Base-by-base conservation (phyloP, 2,797 vertebrate genomes). In the Rhinatrema bivittatum region DNA sequence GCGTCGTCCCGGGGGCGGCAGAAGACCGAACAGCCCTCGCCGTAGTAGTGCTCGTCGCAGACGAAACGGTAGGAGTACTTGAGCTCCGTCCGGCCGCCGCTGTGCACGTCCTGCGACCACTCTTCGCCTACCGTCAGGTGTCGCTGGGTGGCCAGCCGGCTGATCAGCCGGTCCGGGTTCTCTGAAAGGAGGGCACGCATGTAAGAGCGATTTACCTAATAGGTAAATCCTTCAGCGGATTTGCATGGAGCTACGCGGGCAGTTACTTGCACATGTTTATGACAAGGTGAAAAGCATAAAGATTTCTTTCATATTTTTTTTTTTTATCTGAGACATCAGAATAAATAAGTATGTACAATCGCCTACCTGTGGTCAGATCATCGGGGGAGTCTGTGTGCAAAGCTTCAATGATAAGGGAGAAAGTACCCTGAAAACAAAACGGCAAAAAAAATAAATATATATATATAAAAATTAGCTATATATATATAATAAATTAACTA, bases 361-460 rank as follows among this genome's bases (percentile, higher is more conserved):
- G 60, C 74, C 78, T 85, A 99, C 95, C 95, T 85, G 95, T 94
- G 56, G 87, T 82, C 30, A 98, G 87, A 65, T 97, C 94, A 2
- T 97, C 96, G 4, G 86, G 76, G 27, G 93, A 92, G 46, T 98
- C 90, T 0, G 95, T 93, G 63, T 95, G 90, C 39, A 97, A 77
- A 20, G 94, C 94, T 63, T 99, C 96, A 42, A 99, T 97, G 68
- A 99, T 98, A 61, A 99, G 89, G 11, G 96, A 99, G 75, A 99
- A 99, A 21, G 96, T 98, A 32, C 95, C 96, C 96, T 99, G 74
- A 48, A 54, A 68, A 45, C 60, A 49, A 45, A 50, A 62, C n/a
- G n/a, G n/a, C n/a, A 39, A 39, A 55, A 36, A 70, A 52, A n/a
- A 62, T 54, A 63, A 62, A 43, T 55, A 58, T 65, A 41, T 37